Conservation (phyloP, 2,888 invertebrate species). For the Tetragnatha montana region DNA sequence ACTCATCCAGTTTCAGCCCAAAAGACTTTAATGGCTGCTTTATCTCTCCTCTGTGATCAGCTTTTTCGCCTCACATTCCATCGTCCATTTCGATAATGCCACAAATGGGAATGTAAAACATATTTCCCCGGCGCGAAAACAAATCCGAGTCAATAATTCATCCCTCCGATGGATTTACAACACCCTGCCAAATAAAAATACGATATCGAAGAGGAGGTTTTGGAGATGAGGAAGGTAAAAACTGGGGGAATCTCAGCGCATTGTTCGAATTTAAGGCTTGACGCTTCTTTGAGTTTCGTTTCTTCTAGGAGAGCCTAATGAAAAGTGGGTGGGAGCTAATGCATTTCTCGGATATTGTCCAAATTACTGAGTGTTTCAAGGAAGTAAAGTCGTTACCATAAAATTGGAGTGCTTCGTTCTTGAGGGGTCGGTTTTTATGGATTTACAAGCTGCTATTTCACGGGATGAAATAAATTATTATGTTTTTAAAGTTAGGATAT, state of each 20-base stretch:
- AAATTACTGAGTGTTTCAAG: conserved; percentile 21
- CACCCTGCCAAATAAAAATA: not conserved
- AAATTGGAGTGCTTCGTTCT: conserved; percentile 13
- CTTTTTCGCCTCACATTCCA: not conserved
- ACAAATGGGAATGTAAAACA: conserved; percentile 44
- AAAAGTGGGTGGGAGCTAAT: conserved; percentile 56
- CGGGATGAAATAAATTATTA: conserved; percentile 27
- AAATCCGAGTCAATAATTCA: conserved; percentile 36
- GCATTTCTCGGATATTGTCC: conserved; percentile 40
- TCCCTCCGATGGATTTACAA: conserved; percentile 26
- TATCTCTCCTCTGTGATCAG: conserved; percentile 19
- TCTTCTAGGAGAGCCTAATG: conserved; percentile 30
- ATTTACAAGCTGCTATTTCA: not conserved
- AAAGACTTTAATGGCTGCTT: conserved; percentile 10
- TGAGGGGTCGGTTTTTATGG: not conserved
- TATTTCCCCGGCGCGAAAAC: conserved; percentile 14
- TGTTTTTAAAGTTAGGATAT: conserved; percentile 19
- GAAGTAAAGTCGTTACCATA: conserved; percentile 14
- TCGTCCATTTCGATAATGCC: conserved; percentile 34
- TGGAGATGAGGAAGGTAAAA: conserved; percentile 20
- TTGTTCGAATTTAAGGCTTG: conserved; percentile 16
- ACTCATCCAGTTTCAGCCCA: conserved; percentile 2
- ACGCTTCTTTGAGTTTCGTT: conserved; percentile 5
- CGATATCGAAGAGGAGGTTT: conserved; percentile 3
- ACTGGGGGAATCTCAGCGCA: conserved; percentile 3